Conservation (phyloP, 2,888 invertebrate genomes). For the Hyposoter dolosus region DNA sequence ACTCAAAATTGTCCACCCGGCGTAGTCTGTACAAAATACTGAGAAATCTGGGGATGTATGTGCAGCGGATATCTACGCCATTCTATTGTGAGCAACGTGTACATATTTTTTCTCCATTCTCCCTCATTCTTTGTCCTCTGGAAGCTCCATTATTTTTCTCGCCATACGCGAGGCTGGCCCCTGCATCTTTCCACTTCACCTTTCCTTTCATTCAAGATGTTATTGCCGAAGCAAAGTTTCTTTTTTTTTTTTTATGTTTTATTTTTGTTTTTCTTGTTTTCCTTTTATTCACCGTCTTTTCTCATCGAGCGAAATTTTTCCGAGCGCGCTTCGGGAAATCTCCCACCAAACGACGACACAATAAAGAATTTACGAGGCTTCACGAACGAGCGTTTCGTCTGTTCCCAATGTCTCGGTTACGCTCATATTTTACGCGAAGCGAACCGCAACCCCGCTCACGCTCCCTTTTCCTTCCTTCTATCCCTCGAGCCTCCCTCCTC, state of each 20-base stretch:
- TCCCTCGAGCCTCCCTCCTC: not conserved
- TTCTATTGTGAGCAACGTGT: conserved; percentile 46
- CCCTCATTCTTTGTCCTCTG: conserved; percentile 35
- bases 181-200: conserved; percentile 20
- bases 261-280: conserved; percentile 5
- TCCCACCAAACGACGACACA: conserved; percentile 44
- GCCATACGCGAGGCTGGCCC: conserved; percentile 21
- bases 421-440: conserved; percentile 63
- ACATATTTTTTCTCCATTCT: conserved; percentile 22
- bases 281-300: not conserved
- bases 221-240: conserved; percentile 41
- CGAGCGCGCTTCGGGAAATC: conserved; percentile 22
- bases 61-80: conserved; percentile 41
- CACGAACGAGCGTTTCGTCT: conserved; percentile 49
- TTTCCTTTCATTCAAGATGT: conserved; percentile 54
- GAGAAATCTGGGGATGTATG: conserved; percentile 11
- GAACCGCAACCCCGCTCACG: conserved; percentile 37
- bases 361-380: conserved; percentile 65
- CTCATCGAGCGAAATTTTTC: conserved; percentile 40
- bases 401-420: conserved; percentile 60
- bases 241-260: no score
- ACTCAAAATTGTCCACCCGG: conserved; percentile 68
- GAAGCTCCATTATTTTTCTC: conserved; percentile 56
- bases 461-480: conserved; percentile 16
- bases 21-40: conserved; percentile 42